A percentile compares a stretch with the other conserved stretches of the same genome.
Conservation (phyloP, 2,113 vertebrate genomes). For the Anthoscopus minutus region DNA sequence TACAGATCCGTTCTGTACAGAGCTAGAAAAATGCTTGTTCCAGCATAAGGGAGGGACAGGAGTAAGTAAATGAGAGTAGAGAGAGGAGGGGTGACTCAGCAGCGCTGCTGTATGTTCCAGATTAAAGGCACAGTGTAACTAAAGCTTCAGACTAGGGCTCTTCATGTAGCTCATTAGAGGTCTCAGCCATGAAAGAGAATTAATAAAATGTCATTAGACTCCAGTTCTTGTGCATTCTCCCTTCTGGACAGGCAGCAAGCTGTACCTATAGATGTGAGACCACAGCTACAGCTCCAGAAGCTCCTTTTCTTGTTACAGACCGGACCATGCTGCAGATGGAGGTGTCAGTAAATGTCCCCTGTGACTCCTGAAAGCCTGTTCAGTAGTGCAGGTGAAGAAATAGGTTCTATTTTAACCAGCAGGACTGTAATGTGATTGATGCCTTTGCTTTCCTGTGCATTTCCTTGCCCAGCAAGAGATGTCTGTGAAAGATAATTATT, state of each 20-base stretch:
- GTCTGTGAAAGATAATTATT: neutral
- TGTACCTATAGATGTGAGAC: neutral
- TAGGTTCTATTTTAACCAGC: neutral
- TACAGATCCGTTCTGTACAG: neutral
- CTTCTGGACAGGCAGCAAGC: neutral
- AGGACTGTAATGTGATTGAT: neutral
- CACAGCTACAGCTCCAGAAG: neutral
- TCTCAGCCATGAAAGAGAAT: neutral
- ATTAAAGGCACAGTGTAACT: neutral
- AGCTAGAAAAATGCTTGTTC: neutral
- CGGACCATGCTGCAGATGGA: neutral
- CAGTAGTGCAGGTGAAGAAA: neutral
- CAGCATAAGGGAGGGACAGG: neutral
- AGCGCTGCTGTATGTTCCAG: neutral
- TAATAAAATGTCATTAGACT: neutral
- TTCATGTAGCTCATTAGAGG: neutral
- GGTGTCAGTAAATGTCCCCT: neutral
- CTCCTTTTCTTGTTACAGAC: neutral
- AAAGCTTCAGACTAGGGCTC: neutral
- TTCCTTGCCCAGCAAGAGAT: neutral
- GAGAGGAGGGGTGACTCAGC: neutral
- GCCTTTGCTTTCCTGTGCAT: neutral
- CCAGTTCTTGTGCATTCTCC: neutral
- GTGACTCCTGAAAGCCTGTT: neutral
- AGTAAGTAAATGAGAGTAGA: neutral